These are phyloP conservation scores for Drosophila antonietae DNA, from an alignment of 2,888 invertebrate genomes.

Conservation along the genomic window DNA sequence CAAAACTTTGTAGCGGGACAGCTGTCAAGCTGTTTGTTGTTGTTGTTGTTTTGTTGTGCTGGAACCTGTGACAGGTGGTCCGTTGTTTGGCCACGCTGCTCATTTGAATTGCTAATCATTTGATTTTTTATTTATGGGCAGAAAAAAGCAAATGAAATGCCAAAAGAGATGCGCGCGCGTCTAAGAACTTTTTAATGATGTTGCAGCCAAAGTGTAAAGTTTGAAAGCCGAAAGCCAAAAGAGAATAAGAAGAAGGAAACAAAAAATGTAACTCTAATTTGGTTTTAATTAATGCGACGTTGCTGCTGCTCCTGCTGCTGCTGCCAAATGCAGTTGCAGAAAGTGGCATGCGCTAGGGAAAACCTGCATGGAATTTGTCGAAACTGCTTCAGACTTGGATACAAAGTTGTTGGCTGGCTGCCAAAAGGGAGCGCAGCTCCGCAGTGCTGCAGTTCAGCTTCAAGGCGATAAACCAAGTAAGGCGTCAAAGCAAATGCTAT, in stretches of 20 bases:
- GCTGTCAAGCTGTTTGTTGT: constrained; percentile 48
- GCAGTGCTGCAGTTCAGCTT: constrained; percentile 17
- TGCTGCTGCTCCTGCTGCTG: constrained; percentile 28
- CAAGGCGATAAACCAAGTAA: constrained; percentile 65
- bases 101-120: constrained; percentile 75
- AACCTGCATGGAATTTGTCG: constrained; percentile 45
- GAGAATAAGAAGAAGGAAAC: background rate
- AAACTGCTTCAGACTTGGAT: constrained; percentile 36
- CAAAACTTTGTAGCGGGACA: constrained; percentile 49
- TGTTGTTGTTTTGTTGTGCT: constrained; percentile 24
- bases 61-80: constrained; percentile 65
- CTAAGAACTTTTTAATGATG: constrained; percentile 77
- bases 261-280: constrained; percentile 53
- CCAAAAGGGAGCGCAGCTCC: constrained; percentile 25
- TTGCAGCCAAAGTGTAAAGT: constrained; percentile 53
- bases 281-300: constrained; percentile 69
- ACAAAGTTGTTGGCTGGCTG: constrained; percentile 28
- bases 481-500: constrained; percentile 57
- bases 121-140: constrained; percentile 60
- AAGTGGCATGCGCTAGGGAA: constrained; percentile 3
- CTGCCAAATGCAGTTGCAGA: constrained; percentile 38
- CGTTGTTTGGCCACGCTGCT: constrained; percentile 1
- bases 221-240: constrained; percentile 19
- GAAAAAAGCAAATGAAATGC: constrained; percentile 7
- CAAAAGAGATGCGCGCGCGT: constrained; percentile 32